Base-by-base conservation (phyloP, 2,888 invertebrate species). In the Ethmia dodecea region DNA sequence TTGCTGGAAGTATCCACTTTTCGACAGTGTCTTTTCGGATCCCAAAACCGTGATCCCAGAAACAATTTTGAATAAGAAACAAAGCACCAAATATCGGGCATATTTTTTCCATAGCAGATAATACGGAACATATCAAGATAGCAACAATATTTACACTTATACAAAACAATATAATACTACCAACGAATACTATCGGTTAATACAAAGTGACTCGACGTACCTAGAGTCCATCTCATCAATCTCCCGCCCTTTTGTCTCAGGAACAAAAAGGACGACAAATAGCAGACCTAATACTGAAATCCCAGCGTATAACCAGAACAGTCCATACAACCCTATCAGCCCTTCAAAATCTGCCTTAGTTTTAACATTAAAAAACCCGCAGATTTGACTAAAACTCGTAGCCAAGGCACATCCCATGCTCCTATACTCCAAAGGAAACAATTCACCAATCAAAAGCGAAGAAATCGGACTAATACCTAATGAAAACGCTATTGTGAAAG, bases 221-320 rank as follows among this genome's bases (percentile, higher is more conserved):
- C 90, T 89, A 2, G 92, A 90, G 60, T 93, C 92, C 90, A 96
- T 95, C 73, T 96, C 95, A 60, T 95, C 95, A 49, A 97, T 89
- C 58, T 95, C 94, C 41, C 93, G 91, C 2, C 96, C 96, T 67
- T 94, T 96, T 5, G 97, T 97, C 79, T 97, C 96, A 1, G 96
- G 96, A 3, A 97, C 94, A 59, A 92, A 93, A 43, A 92, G 89
- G 9, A 93, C 91, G 1, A 96, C 93, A 74, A 96, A 96, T 48
- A 94, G 88, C 6, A 95, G 86, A 37, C 94, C 93, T 37, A 92
- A 84, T 0, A 94, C 90, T 2, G 95, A 93, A 45, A 94, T 90
- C 1, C 91, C 91, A 0, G 94, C 92, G 65, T 96, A 97, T 53
- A 96, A 79, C 93, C 94, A 95, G 68, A 96, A 97, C 1, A 95